phyloP scores from a whole-genome alignment of 2,888 invertebrate species.

The Sepiola atlantica region DNA sequence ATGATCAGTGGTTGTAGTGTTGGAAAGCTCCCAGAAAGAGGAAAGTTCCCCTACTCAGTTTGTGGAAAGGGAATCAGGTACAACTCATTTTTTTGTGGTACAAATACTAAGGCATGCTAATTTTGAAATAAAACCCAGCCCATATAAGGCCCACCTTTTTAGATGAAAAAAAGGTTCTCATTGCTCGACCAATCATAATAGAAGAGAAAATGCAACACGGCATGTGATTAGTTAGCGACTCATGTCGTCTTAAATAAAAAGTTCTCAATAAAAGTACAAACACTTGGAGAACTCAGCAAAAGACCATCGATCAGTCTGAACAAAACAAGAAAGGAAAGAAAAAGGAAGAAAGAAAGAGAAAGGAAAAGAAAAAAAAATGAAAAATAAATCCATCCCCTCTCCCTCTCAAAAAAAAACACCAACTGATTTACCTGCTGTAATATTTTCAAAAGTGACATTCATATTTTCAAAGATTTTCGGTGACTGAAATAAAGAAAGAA shows the following conservation, averaged over 20 bases:
- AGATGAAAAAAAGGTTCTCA: too few relatives aligned
- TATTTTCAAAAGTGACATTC: neutral
- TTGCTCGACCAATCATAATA: too few relatives aligned
- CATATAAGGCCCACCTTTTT: too few relatives aligned
- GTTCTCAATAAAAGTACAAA: neutral
- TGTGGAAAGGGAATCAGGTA: too few relatives aligned
- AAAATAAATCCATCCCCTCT: neutral
- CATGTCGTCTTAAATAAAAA: neutral
- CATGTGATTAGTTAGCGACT: neutral
- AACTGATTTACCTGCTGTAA: neutral
- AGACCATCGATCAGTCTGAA: neutral
- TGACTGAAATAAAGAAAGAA: neutral
- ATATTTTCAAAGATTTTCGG: neutral
- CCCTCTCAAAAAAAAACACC: neutral
- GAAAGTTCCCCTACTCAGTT: too few relatives aligned
- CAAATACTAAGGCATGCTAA: too few relatives aligned
- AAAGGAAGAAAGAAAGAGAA: neutral
- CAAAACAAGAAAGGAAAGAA: neutral
- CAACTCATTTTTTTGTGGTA: too few relatives aligned
- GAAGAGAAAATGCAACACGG: neutral
- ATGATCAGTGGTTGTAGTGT: too few relatives aligned
- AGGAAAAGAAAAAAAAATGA: neutral
- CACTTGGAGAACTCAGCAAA: neutral
- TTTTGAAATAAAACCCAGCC: too few relatives aligned
- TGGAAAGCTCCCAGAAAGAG: too few relatives aligned